These are phyloP conservation scores for Apamea epomidion DNA, from an alignment of 2,888 invertebrate genomes.

Conservation along the genomic window DNA sequence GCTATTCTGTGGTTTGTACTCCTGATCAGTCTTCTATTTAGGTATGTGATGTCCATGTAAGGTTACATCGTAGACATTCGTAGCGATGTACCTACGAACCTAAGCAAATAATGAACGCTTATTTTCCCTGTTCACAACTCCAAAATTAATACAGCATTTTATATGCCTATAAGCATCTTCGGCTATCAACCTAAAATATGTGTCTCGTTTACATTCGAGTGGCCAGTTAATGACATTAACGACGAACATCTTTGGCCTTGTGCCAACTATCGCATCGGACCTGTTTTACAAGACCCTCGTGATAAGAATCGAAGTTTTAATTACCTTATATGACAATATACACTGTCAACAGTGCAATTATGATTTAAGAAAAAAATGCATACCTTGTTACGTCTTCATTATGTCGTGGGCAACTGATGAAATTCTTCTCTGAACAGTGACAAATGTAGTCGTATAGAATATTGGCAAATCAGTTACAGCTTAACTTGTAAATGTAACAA, in stretches of 20 bases:
- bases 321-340: constrained; percentile 29
- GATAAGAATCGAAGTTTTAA: constrained; percentile 47
- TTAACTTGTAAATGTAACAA: constrained; percentile 20
- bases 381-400: constrained; percentile 11
- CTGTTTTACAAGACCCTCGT: constrained; percentile 44
- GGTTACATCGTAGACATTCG: background rate
- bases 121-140: background rate
- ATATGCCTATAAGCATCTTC: constrained; percentile 31
- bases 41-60: constrained; percentile 1
- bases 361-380: background rate
- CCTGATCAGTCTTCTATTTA: constrained; percentile 2
- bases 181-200: constrained; percentile 51
- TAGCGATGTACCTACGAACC: background rate
- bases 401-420: background rate
- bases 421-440: background rate
- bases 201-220: constrained; percentile 53
- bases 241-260: constrained; percentile 46
- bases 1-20: background rate
- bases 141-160: constrained; percentile 35
- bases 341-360: constrained; percentile 29
- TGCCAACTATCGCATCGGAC: constrained; percentile 50
- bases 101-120: background rate
- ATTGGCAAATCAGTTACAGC: constrained; percentile 5
- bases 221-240: constrained; percentile 53
- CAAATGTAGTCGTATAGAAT: background rate